A percentile compares a stretch with the other conserved stretches of the same genome.
phyloP scores from a whole-genome alignment of 2,888 invertebrate species.

The Aphodius granarius region DNA sequence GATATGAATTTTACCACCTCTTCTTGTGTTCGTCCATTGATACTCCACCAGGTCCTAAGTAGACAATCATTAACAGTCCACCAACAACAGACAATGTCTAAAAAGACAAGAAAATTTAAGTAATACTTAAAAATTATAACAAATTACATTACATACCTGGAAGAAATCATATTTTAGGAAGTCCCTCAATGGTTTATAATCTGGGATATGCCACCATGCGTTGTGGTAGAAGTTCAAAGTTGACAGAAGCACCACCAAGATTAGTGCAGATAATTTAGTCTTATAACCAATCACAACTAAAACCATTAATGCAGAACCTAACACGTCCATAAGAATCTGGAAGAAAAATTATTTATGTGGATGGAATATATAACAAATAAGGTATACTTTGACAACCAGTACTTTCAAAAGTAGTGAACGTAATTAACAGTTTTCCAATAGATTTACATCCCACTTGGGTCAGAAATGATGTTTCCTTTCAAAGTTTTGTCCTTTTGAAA shows the following conservation, averaged over 20 bases:
- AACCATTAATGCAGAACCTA: slow-evolving; percentile 93
- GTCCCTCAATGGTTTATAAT: slow-evolving; percentile 94
- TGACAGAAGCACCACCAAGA: slow-evolving; percentile 86
- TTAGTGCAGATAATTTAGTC: slow-evolving; percentile 95
- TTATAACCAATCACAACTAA: slow-evolving; percentile 97
- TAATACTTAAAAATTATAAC: background rate
- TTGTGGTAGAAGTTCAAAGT: slow-evolving; percentile 96
- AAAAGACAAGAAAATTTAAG: slow-evolving; percentile 50
- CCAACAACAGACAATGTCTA: slow-evolving; percentile 99
- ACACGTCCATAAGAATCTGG: slow-evolving; percentile 86
- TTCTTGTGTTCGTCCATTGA: slow-evolving; percentile 99
- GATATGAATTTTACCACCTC: slow-evolving; percentile 73
- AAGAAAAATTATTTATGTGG: too few relatives aligned
- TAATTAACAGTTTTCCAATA: too few relatives aligned
- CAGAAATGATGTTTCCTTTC: too few relatives aligned
- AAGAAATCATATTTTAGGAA: slow-evolving; percentile 99
- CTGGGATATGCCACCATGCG: slow-evolving; percentile 96
- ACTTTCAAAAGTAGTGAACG: too few relatives aligned
- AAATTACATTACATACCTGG: slow-evolving; percentile 68
- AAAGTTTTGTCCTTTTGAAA: too few relatives aligned
- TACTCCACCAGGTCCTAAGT: slow-evolving; percentile 96
- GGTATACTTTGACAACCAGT: too few relatives aligned
- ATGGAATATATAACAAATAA: too few relatives aligned
- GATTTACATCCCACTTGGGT: too few relatives aligned
- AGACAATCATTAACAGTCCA: slow-evolving; percentile 97